Evolutionary conservation across 1,140 invertebrate species (phyloP).

Genomic region (Drosophila simulans): DNA sequence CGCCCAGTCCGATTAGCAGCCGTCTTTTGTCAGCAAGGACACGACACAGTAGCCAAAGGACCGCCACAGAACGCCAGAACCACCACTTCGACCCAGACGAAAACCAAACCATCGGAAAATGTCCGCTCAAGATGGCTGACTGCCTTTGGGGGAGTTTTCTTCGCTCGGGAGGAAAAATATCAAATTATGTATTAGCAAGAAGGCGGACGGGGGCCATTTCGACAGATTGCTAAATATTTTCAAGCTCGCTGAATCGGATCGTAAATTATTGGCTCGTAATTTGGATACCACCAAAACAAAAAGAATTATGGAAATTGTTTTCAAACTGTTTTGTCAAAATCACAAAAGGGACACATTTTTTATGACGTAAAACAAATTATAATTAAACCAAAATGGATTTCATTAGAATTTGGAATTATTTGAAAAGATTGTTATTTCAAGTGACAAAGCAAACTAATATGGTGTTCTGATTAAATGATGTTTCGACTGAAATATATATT

Average conservation of each 20-base stretch:
- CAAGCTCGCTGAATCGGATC: constrained; percentile 70
- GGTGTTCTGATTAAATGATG: too few relatives aligned
- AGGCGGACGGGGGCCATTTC: constrained; percentile 61
- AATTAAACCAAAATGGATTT: neutral
- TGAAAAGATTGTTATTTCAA: too few relatives aligned
- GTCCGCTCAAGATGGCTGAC: constrained; percentile 64
- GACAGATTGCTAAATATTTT: constrained; percentile 75
- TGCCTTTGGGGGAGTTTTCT: constrained; percentile 39
- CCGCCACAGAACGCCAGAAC: neutral
- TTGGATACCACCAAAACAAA: constrained; percentile 45
- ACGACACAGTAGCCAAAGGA: constrained; percentile 53
- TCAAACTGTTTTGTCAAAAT: neutral
- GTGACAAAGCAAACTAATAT: too few relatives aligned
- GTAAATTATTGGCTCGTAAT: constrained; percentile 60
- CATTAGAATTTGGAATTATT: too few relatives aligned
- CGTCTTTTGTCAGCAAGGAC: constrained; percentile 39
- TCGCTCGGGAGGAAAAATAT: constrained; percentile 46
- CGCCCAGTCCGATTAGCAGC: constrained; percentile 71
- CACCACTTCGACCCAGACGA: constrained; percentile 17
- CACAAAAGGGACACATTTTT: neutral
- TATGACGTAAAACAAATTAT: neutral
- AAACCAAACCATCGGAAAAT: constrained; percentile 42
- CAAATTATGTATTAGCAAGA: constrained; percentile 57
- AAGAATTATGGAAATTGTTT: constrained; percentile 28
- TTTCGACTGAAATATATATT: too few relatives aligned